Evolutionary conservation across 2,113 vertebrate species (phyloP).

Genomic region (Periophthalmus modestus): DNA sequence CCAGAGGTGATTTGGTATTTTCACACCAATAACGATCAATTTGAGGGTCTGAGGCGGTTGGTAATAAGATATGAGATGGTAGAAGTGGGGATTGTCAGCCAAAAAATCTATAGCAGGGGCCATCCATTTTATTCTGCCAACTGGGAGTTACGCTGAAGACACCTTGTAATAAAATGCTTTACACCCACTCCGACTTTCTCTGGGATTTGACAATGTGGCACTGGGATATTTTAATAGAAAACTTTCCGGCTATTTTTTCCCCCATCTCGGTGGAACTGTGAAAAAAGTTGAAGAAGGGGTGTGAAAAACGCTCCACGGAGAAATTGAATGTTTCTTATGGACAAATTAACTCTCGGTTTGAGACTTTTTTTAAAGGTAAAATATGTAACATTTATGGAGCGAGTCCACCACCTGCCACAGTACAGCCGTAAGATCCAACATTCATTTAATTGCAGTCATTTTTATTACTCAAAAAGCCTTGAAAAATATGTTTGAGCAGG

Average conservation of each 20-base stretch:
- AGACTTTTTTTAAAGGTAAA: not conserved
- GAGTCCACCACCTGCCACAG: not conserved
- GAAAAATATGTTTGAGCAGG: no score
- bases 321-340: not conserved
- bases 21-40: constrained; percentile 68
- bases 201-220: constrained; percentile 23
- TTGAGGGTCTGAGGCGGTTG: constrained; percentile 63
- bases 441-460: no score
- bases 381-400: not conserved
- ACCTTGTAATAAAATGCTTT: constrained; percentile 29
- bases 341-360: not conserved
- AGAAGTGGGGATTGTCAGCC: constrained; percentile 64
- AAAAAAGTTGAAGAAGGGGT: not conserved
- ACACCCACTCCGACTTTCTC: constrained; percentile 38
- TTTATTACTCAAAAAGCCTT: no score
- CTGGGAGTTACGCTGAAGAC: constrained; percentile 48
- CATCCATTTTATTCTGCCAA: constrained; percentile 60
- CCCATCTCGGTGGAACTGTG: constrained; percentile 2
- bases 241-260: constrained; percentile 1
- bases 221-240: constrained; percentile 32
- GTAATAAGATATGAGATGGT: constrained; percentile 74
- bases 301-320: not conserved
- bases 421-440: no score
- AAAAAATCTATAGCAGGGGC: constrained; percentile 65
- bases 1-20: constrained; percentile 53